phyloP scores from a whole-genome alignment of 2,888 invertebrate genomes.

The Callosobruchus maculatus region DNA sequence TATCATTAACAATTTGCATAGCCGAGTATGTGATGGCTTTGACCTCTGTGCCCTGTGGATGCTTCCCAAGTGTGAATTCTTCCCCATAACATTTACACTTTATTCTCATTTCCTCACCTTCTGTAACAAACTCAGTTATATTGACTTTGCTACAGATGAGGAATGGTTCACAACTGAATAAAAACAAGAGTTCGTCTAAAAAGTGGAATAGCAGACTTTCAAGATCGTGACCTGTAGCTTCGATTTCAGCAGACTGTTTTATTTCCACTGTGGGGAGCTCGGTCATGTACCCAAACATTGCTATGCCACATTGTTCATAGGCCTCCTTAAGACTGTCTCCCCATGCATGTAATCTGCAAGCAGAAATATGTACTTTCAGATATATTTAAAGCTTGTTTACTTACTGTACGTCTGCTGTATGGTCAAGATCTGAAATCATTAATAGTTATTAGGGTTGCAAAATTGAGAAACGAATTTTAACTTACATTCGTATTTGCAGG shows the following conservation, averaged over 20 bases:
- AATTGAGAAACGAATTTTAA: constrained; percentile 7
- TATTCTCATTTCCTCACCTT: constrained; percentile 71
- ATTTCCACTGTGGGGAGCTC: constrained; percentile 82
- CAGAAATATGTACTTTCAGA: neutral
- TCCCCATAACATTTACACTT: constrained; percentile 86
- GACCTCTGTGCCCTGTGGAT: constrained; percentile 96
- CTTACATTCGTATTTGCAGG: constrained; percentile 81
- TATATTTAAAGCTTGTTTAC: constrained; percentile 35
- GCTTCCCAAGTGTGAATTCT: constrained; percentile 86
- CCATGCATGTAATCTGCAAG: constrained; percentile 83
- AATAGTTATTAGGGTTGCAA: constrained; percentile 10
- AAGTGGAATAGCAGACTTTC: constrained; percentile 86
- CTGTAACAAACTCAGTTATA: constrained; percentile 79
- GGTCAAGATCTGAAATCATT: constrained; percentile 79
- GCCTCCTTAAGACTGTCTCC: constrained; percentile 82
- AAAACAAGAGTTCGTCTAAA: constrained; percentile 88
- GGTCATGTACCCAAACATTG: constrained; percentile 99
- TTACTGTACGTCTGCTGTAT: constrained; percentile 99
- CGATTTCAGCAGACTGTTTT: constrained; percentile 72
- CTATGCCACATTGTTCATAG: constrained; percentile 91
- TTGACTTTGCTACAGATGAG: constrained; percentile 83
- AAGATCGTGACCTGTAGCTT: constrained; percentile 86
- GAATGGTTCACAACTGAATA: constrained; percentile 89
- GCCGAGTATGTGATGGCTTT: constrained; percentile 99
- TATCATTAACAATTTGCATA: constrained; percentile 85